Base-by-base conservation (phyloP, 2,888 invertebrate genomes). In the Eupithecia vulgata region DNA sequence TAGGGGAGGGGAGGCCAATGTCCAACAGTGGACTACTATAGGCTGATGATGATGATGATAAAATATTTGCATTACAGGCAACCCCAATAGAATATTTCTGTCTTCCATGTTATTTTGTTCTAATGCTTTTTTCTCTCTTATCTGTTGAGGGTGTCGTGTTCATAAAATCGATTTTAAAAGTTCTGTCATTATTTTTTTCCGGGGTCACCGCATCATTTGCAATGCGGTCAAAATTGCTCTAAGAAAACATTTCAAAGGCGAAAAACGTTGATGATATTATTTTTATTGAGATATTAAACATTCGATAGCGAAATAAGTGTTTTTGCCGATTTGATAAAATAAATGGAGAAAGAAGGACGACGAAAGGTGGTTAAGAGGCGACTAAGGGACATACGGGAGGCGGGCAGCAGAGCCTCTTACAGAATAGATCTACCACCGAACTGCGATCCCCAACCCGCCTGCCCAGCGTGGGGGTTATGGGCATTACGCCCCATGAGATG, bases 161-260 rank as follows among this genome's bases (percentile, higher is more conserved):
- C 21, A 10, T 48, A 1, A n/a, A 21, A 12, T 21, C 12, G 57
- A 57, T 57, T 25, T 57, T 25, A 57, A 25, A 57, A 57, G 25
- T 57, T 57, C 13, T 68, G 71, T 45, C 71, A 65, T 65, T 74
- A 74, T 61, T 67, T 68, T 67, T 71, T 65, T 59, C 15, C 68
- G 30, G 42, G 25, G 30, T 52, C 35, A 21, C 68, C 62, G 21
- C 71, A 68, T 71, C 73, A 57, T 68, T 71, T 71, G 68, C 66
- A 21, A 48, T 59, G 21, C 71, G 74, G 74, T 74, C 68, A 67
- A 48, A 73, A 25, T 42, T 25, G 40, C 61, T 74, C 66, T 71
- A 61, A 21, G 48, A 25, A 57, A 57, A 25, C 57, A 25, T 57
- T 57, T 57, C 13, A 25, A 57, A 57, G 25, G 65, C 21, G 61